Base-by-base conservation (phyloP, 2,888 invertebrate species). In the Drosophila buzzatii region DNA sequence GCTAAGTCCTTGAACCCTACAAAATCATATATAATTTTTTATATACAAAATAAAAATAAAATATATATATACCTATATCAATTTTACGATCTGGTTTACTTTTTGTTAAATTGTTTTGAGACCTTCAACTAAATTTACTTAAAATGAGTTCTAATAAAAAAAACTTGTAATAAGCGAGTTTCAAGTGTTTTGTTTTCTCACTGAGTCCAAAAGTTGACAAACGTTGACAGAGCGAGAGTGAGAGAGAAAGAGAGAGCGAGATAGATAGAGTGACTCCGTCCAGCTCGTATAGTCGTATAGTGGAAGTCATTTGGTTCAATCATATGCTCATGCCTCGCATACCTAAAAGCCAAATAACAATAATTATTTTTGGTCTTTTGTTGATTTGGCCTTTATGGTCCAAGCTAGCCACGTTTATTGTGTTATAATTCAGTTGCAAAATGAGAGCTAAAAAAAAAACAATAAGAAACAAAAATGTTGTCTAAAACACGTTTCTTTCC, bases 401-500 rank as follows among this genome's bases (percentile, higher is more conserved):
- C 10, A 47, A 8, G n/a, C 52, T 41, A 12, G 39, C 70, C 67
- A 74, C 60, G 69, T 80, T 76, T 70, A 60, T 49, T 52, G 68
- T 59, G 66, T 20, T 27, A 47, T 68, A 68, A 73, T 71, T 52
- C 67, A 64, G 23, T 35, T 62, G 55, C 72, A 59, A 60, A 70
- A 55, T 59, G 63, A 23, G 55, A 68, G 37, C 35, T 8, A 44
- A 70, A 39, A 49, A 23, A 51, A 37, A 58, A 33, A 27, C 27
- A 31, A 55, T 49, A 39, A 60, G 52, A 56, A 59, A 73, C 67
- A 56, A 61, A 56, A 65, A 39, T 39, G 23, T 39, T 16, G 37
- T 7, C 37, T 23, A 5, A 39, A 23, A 68, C 16, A 69, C 59
- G 84, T 88, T 88, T 88, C 52, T 27, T 33, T 53, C 58, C 31